These are phyloP conservation scores for Cataglyphis cursor DNA, from an alignment of 2,888 invertebrate genomes.

Conservation along the genomic window DNA sequence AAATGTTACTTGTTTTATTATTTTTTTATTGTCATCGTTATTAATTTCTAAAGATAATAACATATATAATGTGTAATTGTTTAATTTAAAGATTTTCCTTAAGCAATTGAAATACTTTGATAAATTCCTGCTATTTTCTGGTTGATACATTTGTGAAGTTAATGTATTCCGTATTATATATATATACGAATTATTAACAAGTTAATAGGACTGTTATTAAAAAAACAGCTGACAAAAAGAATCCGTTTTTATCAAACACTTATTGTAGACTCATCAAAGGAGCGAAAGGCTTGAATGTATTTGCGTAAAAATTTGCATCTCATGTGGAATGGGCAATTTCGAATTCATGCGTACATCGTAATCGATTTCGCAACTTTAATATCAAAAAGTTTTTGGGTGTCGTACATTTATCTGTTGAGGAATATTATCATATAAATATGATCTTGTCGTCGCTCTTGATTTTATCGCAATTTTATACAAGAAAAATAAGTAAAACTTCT, in stretches of 20 bases:
- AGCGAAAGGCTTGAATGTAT: slow-evolving; percentile 6
- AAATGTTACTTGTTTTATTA: background rate
- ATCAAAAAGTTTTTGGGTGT: background rate
- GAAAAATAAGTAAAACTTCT: background rate
- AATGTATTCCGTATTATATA: slow-evolving; percentile 44
- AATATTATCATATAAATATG: background rate
- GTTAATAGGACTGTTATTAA: slow-evolving; percentile 41
- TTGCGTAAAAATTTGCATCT: slow-evolving; percentile 28
- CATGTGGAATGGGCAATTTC: slow-evolving; percentile 8
- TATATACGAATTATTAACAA: slow-evolving; percentile 70
- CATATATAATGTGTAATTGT: slow-evolving; percentile 3
- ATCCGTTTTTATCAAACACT: slow-evolving; percentile 49
- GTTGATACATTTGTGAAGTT: slow-evolving; percentile 36
- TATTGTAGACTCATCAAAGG: background rate
- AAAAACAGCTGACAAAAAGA: background rate
- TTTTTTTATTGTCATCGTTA: too few relatives aligned
- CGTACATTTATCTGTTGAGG: background rate
- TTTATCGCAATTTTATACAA: background rate
- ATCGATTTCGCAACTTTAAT: background rate
- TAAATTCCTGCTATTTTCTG: background rate
- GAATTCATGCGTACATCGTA: background rate
- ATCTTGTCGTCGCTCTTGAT: background rate
- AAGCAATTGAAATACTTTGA: slow-evolving; percentile 39
- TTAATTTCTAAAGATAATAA: slow-evolving; percentile 22
- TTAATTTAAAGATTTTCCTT: background rate